A percentile compares a stretch with the other conserved stretches of the same genome.
These are phyloP conservation scores for Nesidiocoris tenuis DNA, from an alignment of 2,888 invertebrate species.

Conservation along the genomic window DNA sequence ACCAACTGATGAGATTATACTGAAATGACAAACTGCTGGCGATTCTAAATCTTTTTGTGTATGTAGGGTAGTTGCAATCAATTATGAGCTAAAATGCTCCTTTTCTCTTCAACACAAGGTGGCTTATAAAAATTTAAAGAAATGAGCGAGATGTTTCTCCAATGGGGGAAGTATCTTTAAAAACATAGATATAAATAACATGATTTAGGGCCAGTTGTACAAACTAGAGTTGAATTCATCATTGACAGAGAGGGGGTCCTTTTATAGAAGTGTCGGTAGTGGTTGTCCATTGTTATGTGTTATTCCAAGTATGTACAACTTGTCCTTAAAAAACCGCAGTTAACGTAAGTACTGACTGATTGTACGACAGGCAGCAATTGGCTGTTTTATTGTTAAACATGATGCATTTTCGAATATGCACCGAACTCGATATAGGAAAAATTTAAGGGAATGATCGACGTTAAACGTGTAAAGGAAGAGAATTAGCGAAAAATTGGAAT, in stretches of 20 bases:
- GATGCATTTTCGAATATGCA: not conserved
- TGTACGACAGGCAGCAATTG: not conserved
- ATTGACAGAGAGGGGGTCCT: too few relatives aligned
- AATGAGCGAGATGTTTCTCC: conserved; percentile 37
- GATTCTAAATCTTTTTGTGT: conserved; percentile 22
- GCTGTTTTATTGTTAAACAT: not conserved
- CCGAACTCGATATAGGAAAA: not conserved
- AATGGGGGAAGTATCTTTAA: conserved; percentile 42
- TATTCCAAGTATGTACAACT: too few relatives aligned
- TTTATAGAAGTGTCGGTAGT: too few relatives aligned
- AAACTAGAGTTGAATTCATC: not conserved
- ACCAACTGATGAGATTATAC: too few relatives aligned
- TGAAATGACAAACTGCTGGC: conserved; percentile 14
- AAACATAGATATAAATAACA: conserved; percentile 11
- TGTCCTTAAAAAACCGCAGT: not conserved
- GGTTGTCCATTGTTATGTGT: too few relatives aligned
- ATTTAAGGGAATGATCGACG: not conserved
- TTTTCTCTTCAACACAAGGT: conserved; percentile 12
- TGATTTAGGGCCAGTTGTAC: not conserved
- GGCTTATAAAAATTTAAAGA: conserved; percentile 17
- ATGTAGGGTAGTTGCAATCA: conserved; percentile 45
- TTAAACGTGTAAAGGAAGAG: not conserved
- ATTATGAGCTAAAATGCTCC: conserved; percentile 27
- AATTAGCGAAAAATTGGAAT: not conserved
- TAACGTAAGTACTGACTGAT: not conserved